Conservation (phyloP, 2,797 vertebrate genomes). For the Gila robusta region DNA sequence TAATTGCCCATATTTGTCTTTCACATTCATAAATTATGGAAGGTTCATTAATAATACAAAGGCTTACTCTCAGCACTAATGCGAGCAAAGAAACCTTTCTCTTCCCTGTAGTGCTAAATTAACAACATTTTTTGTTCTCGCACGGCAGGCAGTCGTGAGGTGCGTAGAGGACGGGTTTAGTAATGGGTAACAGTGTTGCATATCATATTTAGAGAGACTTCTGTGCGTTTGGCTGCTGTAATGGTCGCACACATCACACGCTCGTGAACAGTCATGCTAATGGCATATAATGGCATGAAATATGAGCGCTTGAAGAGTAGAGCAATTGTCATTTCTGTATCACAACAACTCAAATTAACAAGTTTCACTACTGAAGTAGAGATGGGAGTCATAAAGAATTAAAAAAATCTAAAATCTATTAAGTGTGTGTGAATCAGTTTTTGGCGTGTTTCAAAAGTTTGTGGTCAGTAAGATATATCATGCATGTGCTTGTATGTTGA, state of each 20-base stretch:
- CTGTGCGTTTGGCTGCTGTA: background rate
- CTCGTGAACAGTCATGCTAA: background rate
- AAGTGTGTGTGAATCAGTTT: background rate
- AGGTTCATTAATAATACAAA: conserved; percentile 79
- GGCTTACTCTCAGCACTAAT: conserved; percentile 74
- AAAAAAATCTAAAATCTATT: background rate
- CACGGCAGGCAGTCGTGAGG: background rate
- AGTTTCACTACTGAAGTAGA: background rate
- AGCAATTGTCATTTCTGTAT: conserved; percentile 4
- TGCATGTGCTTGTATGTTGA: background rate
- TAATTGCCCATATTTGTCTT: conserved; percentile 81
- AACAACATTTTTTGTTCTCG: conserved; percentile 24
- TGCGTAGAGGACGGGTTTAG: background rate
- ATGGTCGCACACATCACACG: background rate
- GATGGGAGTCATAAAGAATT: background rate
- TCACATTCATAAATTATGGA: conserved; percentile 80
- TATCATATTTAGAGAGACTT: conserved; percentile 8
- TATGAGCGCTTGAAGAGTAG: background rate
- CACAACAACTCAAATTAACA: conserved; percentile 7
- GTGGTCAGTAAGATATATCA: background rate
- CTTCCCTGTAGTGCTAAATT: conserved; percentile 47
- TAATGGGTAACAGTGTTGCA: background rate
- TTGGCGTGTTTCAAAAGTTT: background rate
- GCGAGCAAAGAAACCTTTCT: conserved; percentile 79
- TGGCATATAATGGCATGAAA: conserved; percentile 14